Percentiles rank a stretch among this genome's conserved stretches.
These are phyloP conservation scores for Gortyna flavago DNA, from an alignment of 2,888 invertebrate genomes.

Conservation along the genomic window DNA sequence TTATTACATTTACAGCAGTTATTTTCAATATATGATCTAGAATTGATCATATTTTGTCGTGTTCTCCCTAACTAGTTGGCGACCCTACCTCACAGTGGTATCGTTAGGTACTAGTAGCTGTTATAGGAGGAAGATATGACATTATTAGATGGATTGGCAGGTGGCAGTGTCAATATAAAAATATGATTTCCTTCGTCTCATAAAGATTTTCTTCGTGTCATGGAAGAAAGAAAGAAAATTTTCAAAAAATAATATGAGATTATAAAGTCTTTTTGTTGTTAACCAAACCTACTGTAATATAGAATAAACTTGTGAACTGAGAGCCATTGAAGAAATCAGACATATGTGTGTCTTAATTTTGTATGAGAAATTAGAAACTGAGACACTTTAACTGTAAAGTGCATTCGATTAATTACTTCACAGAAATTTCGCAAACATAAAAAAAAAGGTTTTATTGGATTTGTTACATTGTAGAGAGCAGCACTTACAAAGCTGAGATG, in stretches of 20 bases:
- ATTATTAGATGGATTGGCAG: constrained; percentile 29
- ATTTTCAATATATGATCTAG: constrained; percentile 50
- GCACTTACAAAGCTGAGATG: too few species aligned
- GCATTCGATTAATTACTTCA: not conserved
- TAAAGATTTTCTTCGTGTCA: not conserved
- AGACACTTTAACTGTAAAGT: too few species aligned
- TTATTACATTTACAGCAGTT: constrained; percentile 45
- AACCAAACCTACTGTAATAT: too few species aligned
- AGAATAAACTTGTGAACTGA: too few species aligned
- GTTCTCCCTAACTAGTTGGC: constrained; percentile 35
- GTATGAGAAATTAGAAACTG: not conserved
- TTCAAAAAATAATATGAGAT: not conserved
- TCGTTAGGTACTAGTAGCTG: constrained; percentile 14
- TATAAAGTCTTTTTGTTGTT: too few species aligned
- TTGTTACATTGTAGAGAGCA: not conserved
- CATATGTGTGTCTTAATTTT: too few species aligned
- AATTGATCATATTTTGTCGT: constrained; percentile 40
- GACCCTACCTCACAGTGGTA: constrained; percentile 16
- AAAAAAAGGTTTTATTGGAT: too few species aligned
- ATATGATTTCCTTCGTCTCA: not conserved
- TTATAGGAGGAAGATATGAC: constrained; percentile 18
- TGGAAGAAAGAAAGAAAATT: not conserved
- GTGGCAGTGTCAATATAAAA: not conserved
- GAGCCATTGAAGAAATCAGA: too few species aligned
- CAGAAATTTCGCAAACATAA: too few species aligned